Evolutionary conservation across 2,888 invertebrate genomes (phyloP), one percentile per base, ranked within the genome.

Genomic region (Dasysyrphus albostriatus): DNA sequence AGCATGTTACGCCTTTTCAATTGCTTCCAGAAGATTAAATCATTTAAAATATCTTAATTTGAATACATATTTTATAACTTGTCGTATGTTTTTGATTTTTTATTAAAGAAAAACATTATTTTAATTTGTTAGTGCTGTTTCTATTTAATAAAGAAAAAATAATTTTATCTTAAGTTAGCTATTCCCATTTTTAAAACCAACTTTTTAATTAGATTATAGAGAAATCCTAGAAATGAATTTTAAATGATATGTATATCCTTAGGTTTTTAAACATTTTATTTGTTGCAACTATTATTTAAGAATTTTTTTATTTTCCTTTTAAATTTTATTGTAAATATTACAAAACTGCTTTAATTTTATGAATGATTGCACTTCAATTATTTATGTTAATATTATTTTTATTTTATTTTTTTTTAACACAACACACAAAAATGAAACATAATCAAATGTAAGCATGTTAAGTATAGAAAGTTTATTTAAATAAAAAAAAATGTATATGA

Each of bases 321-420:
- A 59, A 69, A 65, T 19, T 80, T 73, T 80, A 77, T 69, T 87
- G 87, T 87, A 87, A 72, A 87, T 87, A 82, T 69, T 47, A 87
- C 61, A 65, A 74, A 78, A 51, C 51, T 58, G 49, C 44, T 73
- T 59, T 49, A 19, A 61, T 70, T 69, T 24, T 39, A 51, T 69
- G 19, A 69, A 58, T 72, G 49, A 59, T 77, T 77, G 67, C 76
- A 69, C 29, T 56, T n/a, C 61, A 82, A 67, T 75, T 65, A 59
- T 47, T 44, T 44, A 44, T 69, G 82, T 85, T 83, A 75, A 80
- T 87, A 61, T 83, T 70, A 76, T 83, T 87, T 80, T 88, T 67
- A 39, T 29, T 24, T 10, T 9, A 29, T 42, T 61, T 77, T 42
- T 61, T 77, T 76, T 77, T 61, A 67, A 65, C 47, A 47, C 1